Conservation (phyloP, 2,888 invertebrate genomes). For the Ormyrus rosae region DNA sequence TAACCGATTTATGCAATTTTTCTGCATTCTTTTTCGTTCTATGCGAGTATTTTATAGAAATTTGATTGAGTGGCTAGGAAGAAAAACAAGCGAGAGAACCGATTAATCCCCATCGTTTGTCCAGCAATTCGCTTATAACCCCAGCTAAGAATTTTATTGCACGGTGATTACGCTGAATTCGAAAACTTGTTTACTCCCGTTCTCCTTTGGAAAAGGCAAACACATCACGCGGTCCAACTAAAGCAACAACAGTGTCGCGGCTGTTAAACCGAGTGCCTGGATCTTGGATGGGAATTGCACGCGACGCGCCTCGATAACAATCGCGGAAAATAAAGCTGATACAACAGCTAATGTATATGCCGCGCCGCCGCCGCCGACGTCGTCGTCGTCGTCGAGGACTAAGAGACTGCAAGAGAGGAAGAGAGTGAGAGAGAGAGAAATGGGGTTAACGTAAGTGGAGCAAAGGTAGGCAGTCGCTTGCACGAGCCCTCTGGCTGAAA, state of each 20-base stretch:
- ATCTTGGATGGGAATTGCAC: background rate
- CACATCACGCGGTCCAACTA: too few relatives aligned
- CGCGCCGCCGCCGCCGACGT: background rate
- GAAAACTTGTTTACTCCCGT: too few relatives aligned
- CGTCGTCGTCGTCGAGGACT: background rate
- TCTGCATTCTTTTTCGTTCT: background rate
- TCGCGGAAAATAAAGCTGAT: too few relatives aligned
- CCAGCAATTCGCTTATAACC: too few relatives aligned
- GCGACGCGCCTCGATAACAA: too few relatives aligned
- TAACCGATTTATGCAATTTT: background rate
- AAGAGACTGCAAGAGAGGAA: slow-evolving; percentile 7
- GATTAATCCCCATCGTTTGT: too few relatives aligned
- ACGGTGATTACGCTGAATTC: too few relatives aligned
- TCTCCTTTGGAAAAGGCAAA: too few relatives aligned
- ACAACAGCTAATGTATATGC: background rate
- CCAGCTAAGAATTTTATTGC: too few relatives aligned
- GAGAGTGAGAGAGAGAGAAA: slow-evolving; percentile 26
- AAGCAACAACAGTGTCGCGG: too few relatives aligned
- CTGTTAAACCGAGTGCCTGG: background rate
- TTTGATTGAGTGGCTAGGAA: too few relatives aligned
- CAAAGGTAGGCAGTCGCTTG: slow-evolving; percentile 33
- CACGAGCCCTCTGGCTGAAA: slow-evolving; percentile 30
- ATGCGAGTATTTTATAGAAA: background rate
- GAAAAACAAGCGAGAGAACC: too few relatives aligned
- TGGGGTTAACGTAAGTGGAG: slow-evolving; percentile 48